Percentiles rank a stretch among this genome's conserved stretches.
phyloP scores from a whole-genome alignment of 2,888 invertebrate species.

The Lepidocyrtoides sp. region DNA sequence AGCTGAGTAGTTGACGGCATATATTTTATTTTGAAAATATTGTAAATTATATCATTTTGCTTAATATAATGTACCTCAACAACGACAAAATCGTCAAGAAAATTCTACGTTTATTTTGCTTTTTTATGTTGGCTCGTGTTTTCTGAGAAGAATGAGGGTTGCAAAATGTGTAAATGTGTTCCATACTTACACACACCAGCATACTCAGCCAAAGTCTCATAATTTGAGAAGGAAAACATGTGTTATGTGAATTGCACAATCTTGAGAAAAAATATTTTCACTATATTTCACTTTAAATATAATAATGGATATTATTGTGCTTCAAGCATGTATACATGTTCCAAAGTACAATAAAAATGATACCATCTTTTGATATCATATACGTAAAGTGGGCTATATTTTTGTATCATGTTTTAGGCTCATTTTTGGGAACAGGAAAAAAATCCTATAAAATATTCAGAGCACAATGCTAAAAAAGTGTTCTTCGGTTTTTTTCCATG shows the following conservation, averaged over 20 bases:
- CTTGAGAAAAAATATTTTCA: background rate
- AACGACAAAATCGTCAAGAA: background rate
- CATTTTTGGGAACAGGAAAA: background rate
- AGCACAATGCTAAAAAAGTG: conserved; percentile 2
- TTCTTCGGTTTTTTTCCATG: too few species aligned
- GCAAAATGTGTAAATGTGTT: background rate
- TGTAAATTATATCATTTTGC: background rate
- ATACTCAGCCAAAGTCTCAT: background rate
- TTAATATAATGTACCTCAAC: too few species aligned
- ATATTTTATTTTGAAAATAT: background rate
- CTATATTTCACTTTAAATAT: too few species aligned
- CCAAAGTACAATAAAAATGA: background rate
- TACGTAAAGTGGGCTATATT: background rate
- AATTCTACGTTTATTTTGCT: background rate
- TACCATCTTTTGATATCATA: background rate
- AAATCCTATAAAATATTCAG: conserved; percentile 1
- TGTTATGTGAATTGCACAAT: background rate
- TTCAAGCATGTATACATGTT: too few species aligned
- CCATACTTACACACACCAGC: background rate
- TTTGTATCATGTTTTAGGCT: too few species aligned
- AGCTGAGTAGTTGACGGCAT: background rate
- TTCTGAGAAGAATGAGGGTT: background rate
- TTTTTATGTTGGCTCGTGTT: background rate
- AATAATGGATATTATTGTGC: too few species aligned
- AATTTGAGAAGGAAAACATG: conserved; percentile 24